Evolutionary conservation across 2,888 invertebrate species (phyloP).

Genomic region (Torymus aiolomorphi): DNA sequence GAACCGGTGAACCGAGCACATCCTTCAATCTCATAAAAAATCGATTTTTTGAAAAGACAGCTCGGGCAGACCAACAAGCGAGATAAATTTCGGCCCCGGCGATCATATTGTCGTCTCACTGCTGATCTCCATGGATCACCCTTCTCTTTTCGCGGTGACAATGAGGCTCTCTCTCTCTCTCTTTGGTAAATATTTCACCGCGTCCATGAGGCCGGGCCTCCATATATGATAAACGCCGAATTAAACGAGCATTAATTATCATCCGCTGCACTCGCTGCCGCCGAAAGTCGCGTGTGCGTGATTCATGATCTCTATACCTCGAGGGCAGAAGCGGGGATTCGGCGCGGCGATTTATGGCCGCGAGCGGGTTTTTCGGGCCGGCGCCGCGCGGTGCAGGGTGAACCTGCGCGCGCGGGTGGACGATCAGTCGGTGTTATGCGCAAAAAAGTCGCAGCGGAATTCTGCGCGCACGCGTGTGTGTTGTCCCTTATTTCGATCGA

Average conservation of each 20-base stretch:
- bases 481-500: constrained; percentile 54
- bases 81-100: no score
- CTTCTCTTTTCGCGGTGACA: no score
- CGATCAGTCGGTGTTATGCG: constrained; percentile 23
- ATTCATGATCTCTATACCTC: constrained; percentile 66
- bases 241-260: constrained; percentile 75
- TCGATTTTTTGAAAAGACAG: constrained; percentile 22
- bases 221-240: constrained; percentile 71
- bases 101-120: no score
- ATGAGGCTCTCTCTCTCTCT: neutral
- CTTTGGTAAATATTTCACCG: constrained; percentile 70
- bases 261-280: constrained; percentile 60
- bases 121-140: no score
- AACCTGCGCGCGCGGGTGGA: constrained; percentile 33
- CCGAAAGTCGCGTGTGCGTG: constrained; percentile 71
- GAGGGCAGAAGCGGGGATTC: constrained; percentile 13
- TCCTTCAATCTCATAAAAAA: constrained; percentile 50
- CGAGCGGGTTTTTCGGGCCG: constrained; percentile 59
- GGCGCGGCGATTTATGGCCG: constrained; percentile 60
- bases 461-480: constrained; percentile 32
- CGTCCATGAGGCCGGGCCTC: constrained; percentile 3
- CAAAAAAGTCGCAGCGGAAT: constrained; percentile 15
- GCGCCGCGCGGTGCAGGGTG: constrained; percentile 53
- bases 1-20: neutral
- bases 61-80: no score